These are phyloP conservation scores for Amphilophus citrinellus DNA, from an alignment of 2,113 vertebrate species.

Conservation along the genomic window DNA sequence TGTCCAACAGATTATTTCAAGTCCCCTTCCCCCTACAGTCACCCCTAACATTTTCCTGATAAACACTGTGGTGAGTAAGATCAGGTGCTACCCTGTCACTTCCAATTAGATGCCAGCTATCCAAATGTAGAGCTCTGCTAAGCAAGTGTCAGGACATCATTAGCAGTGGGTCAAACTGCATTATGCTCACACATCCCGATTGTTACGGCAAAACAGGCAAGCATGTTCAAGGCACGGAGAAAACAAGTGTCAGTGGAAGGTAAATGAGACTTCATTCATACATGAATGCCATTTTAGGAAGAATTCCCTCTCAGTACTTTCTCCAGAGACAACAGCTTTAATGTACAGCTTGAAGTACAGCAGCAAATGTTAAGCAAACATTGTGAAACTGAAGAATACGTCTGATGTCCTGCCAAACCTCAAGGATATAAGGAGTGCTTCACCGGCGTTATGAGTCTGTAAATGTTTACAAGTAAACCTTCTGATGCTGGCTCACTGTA, in stretches of 20 bases:
- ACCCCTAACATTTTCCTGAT: constrained; percentile 35
- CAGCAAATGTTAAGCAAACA: not conserved
- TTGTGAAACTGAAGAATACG: not conserved
- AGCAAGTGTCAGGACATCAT: constrained; percentile 75
- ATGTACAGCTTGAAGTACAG: not conserved
- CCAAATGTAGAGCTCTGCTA: constrained; percentile 55
- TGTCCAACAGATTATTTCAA: constrained; percentile 4
- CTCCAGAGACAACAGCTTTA: constrained; percentile 11
- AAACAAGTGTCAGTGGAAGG: constrained; percentile 35
- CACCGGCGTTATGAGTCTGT: not conserved
- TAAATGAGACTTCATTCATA: constrained; percentile 59
- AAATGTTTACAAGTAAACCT: constrained; percentile 37
- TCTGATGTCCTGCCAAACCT: constrained; percentile 30
- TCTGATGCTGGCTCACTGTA: constrained; percentile 7
- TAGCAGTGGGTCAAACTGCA: constrained; percentile 77
- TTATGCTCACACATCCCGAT: constrained; percentile 69
- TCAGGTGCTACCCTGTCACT: constrained; percentile 66
- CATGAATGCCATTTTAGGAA: not conserved
- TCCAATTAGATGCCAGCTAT: constrained; percentile 66
- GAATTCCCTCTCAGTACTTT: not conserved
- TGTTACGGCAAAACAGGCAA: constrained; percentile 43
- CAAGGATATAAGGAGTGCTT: not conserved
- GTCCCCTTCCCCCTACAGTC: not conserved
- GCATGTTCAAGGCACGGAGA: constrained; percentile 13
- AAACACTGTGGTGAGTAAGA: constrained; percentile 37